These are phyloP conservation scores for Notodonta dromedarius DNA, from an alignment of 2,888 invertebrate species.

Conservation along the genomic window DNA sequence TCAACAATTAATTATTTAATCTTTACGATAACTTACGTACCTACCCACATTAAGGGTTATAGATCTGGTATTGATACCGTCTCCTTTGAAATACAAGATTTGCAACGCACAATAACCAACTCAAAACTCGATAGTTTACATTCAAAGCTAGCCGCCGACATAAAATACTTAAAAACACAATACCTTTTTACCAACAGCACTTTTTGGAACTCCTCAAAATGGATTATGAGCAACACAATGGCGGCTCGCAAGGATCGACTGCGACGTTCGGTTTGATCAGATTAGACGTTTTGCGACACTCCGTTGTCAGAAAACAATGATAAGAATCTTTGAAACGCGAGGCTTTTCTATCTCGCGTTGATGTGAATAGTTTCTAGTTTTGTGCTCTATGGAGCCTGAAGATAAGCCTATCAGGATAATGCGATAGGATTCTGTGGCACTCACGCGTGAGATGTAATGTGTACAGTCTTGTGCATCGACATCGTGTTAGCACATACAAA, in stretches of 20 bases:
- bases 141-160: slow-evolving; percentile 8
- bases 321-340: slow-evolving; percentile 15
- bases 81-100: background rate
- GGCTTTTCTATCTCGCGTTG: background rate
- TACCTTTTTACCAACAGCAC: slow-evolving; percentile 8
- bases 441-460: background rate
- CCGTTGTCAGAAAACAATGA: slow-evolving; percentile 14
- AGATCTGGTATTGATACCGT: too few relatives aligned
- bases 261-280: slow-evolving; percentile 27
- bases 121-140: slow-evolving; percentile 12
- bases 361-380: background rate
- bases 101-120: background rate
- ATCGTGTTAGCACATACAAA: background rate
- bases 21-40: too few relatives aligned
- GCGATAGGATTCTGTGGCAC: background rate
- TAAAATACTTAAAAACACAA: background rate
- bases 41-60: too few relatives aligned
- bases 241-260: slow-evolving; percentile 12
- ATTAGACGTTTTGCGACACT: slow-evolving; percentile 19
- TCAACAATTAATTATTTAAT: too few relatives aligned
- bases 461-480: background rate
- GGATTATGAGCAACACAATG: slow-evolving; percentile 38
- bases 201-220: slow-evolving; percentile 27
- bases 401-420: slow-evolving; percentile 2
- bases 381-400: background rate